phyloP scores from a whole-genome alignment of 2,888 invertebrate species.

The Gastracanthus pulcherrimus region DNA sequence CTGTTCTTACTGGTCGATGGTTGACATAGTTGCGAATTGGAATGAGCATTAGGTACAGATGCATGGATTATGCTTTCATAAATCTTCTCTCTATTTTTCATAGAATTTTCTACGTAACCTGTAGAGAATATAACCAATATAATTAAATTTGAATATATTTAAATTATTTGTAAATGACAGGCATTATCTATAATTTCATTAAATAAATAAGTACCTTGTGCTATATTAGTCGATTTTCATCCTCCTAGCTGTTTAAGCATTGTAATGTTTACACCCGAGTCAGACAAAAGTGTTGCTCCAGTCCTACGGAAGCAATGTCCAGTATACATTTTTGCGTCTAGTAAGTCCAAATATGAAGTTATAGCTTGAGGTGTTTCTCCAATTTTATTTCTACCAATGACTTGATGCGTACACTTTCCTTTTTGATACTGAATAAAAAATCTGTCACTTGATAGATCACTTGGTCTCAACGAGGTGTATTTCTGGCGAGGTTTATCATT shows the following conservation, averaged over 20 bases:
- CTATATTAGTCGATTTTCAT: conserved; percentile 48
- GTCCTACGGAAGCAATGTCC: conserved; percentile 52
- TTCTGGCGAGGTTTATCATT: conserved; percentile 28
- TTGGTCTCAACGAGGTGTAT: conserved; percentile 41
- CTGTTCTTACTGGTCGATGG: neutral
- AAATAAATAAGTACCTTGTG: conserved; percentile 21
- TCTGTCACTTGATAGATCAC: conserved; percentile 16
- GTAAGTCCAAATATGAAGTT: conserved; percentile 37
- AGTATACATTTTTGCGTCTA: conserved; percentile 45
- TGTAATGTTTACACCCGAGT: conserved; percentile 48
- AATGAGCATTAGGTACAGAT: neutral
- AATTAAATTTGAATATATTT: too few species aligned
- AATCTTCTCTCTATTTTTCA: conserved; percentile 25
- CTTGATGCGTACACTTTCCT: conserved; percentile 37
- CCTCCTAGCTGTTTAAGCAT: conserved; percentile 44
- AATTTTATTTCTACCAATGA: conserved; percentile 50
- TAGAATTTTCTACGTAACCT: conserved; percentile 42
- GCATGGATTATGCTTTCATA: conserved; percentile 10
- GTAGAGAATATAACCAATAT: neutral
- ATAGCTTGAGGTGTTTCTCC: conserved; percentile 36
- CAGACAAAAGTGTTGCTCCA: conserved; percentile 44
- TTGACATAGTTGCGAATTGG: too few species aligned
- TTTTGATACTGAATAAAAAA: conserved; percentile 46
- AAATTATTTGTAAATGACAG: too few species aligned
- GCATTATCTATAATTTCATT: too few species aligned